These are phyloP conservation scores for Lepilemur septentrionalis DNA, from an alignment of 2,797 vertebrate species.

Conservation along the genomic window DNA sequence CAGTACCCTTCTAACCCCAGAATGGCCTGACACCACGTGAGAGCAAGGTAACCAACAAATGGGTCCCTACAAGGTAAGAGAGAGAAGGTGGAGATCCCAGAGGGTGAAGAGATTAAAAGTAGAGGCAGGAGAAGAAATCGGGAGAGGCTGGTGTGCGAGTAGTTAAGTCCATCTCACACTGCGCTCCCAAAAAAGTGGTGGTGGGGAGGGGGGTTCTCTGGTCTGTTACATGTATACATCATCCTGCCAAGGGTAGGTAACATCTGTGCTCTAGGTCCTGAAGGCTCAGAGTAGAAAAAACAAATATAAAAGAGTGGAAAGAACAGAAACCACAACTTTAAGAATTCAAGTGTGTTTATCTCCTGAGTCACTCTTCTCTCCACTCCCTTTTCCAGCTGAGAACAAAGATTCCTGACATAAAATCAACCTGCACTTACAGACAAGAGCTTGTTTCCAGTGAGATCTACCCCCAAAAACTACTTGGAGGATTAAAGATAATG, in stretches of 20 bases:
- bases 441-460: not conserved
- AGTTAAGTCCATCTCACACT: not conserved
- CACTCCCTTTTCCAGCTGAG: not conserved
- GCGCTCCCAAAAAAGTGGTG: not conserved
- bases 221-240: not conserved
- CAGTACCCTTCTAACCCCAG: not conserved
- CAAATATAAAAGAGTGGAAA: not conserved
- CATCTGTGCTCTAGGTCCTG: not conserved
- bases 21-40: not conserved
- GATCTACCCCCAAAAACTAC: not conserved
- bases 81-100: not conserved
- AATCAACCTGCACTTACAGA: not conserved
- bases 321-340: not conserved
- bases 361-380: not conserved
- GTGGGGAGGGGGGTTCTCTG: not conserved
- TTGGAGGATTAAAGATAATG: not conserved
- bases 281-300: not conserved
- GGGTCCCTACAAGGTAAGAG: not conserved
- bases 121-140: not conserved
- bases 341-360: not conserved
- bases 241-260: not conserved
- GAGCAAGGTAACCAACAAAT: not conserved
- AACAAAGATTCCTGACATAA: not conserved
- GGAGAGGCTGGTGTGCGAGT: not conserved
- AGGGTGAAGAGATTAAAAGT: not conserved